A percentile compares a stretch with the other conserved stretches of the same genome.
Conservation (phyloP, 2,797 vertebrate genomes). For the Podarcis siculus region DNA sequence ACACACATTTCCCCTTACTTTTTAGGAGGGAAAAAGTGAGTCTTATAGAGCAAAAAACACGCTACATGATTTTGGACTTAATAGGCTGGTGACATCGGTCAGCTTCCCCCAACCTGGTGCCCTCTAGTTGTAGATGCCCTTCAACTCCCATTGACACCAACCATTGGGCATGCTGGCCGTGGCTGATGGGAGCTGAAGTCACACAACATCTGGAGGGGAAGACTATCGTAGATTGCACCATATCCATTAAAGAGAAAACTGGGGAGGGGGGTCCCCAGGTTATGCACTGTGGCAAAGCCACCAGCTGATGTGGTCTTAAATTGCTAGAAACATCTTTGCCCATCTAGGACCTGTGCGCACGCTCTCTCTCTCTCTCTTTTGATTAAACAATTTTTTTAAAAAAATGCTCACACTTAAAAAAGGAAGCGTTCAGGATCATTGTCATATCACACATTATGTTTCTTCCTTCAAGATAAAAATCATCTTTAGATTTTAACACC, state of each 20-base stretch:
- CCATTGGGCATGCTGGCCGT: background rate
- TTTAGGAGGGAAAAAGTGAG: too few relatives aligned
- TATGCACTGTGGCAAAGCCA: background rate
- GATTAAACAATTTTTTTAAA: background rate
- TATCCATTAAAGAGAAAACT: background rate
- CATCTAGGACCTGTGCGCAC: background rate
- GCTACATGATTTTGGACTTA: too few relatives aligned
- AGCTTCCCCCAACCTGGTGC: background rate
- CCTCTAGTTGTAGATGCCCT: background rate
- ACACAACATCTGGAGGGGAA: background rate
- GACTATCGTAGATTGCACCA: background rate
- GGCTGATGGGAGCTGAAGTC: background rate
- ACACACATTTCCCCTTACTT: too few relatives aligned
- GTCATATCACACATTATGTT: slow-evolving; percentile 4
- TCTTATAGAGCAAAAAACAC: too few relatives aligned
- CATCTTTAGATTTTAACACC: slow-evolving; percentile 21
- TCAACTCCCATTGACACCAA: background rate
- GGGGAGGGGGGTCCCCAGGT: background rate
- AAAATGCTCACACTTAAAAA: slow-evolving; percentile 44
- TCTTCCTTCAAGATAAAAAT: slow-evolving; percentile 46
- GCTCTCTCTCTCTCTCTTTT: background rate
- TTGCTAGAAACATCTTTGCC: background rate
- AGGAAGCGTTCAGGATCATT: slow-evolving; percentile 58
- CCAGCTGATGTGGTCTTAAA: background rate
- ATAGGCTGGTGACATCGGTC: background rate